Conservation (phyloP, 1,140 invertebrate species). For the Drosophila lowei region DNA sequence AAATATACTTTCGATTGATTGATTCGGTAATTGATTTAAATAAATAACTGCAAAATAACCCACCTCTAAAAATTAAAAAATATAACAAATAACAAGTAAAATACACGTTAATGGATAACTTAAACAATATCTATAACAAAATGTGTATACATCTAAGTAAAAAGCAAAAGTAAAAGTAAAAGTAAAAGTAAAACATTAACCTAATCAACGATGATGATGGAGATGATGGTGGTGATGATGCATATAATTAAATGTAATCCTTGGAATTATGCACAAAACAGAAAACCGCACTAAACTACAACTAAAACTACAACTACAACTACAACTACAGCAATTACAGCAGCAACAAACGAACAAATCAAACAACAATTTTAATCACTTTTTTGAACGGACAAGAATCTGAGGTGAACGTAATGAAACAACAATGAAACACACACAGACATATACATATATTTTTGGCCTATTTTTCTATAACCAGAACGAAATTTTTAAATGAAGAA, state of each 20-base stretch:
- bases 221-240: neutral
- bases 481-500: conserved; percentile 62
- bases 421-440: conserved; percentile 49
- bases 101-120: conserved; percentile 12
- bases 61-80: conserved; percentile 76
- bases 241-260: conserved; percentile 57
- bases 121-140: conserved; percentile 48
- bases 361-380: conserved; percentile 66
- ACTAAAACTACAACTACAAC: conserved; percentile 7
- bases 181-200: conserved; percentile 25
- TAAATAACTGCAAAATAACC: conserved; percentile 81
- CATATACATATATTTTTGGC: conserved; percentile 78
- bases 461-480: conserved; percentile 74
- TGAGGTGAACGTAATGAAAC: conserved; percentile 43
- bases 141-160: conserved; percentile 52
- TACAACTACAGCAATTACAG: conserved; percentile 18
- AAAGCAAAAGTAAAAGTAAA: too few species aligned
- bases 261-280: conserved; percentile 61
- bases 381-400: conserved; percentile 61
- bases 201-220: conserved; percentile 32
- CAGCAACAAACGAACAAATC: conserved; percentile 52
- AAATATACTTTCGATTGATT: conserved; percentile 37
- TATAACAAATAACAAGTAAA: conserved; percentile 26
- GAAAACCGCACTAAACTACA: conserved; percentile 45
- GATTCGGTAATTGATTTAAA: conserved; percentile 42